Base-by-base conservation (phyloP, 1,140 invertebrate species). In the Psix sp. region DNA sequence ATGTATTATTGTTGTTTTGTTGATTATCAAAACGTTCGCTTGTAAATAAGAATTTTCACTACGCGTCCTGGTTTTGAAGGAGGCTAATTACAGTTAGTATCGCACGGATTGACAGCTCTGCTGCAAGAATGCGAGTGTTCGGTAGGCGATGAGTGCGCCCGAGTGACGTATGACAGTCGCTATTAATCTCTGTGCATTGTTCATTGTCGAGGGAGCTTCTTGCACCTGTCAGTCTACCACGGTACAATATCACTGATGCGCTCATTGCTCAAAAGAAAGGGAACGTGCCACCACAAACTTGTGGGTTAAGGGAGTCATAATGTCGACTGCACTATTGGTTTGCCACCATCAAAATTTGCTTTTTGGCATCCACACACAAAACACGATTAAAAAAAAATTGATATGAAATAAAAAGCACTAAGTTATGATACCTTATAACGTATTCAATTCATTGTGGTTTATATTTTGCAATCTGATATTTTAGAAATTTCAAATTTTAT, bases 111-210 rank as follows among this genome's bases (percentile, higher is more conserved):
- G 35, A 49, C 42, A 35, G 35, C 7, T 11, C 3, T 4, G 18
- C 26, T 3, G 13, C 6, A 15, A 11, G 54, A 46, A 52, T 16
- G 31, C 51, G 9, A 43, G 31, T 36, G 63, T 16, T 49, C 35
- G 29, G 45, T 13, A 54, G 52, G 38, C 39, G 66, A 56, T 54
- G 49, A 54, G 48, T 48, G 46, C 39, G n/a, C n/a, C n/a, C n/a
- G n/a, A n/a, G n/a, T n/a, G n/a, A 52, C 31, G 39, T 43, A 33
- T 7, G 38, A 18, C 40, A 26, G 57, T 62, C 9, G 42, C 67
- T 54, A 71, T 71, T 62, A 71, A 71, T 71, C 67, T 62, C 20
- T 40, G 20, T 17, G 57, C 36, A 62, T 71, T n/a, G 67, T 71
- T 63, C 57, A 40, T 40, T 40, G 43, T 45, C 21, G 31, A 40